phyloP scores from a whole-genome alignment of 2,113 vertebrate genomes.

The Gymnogyps californianus region DNA sequence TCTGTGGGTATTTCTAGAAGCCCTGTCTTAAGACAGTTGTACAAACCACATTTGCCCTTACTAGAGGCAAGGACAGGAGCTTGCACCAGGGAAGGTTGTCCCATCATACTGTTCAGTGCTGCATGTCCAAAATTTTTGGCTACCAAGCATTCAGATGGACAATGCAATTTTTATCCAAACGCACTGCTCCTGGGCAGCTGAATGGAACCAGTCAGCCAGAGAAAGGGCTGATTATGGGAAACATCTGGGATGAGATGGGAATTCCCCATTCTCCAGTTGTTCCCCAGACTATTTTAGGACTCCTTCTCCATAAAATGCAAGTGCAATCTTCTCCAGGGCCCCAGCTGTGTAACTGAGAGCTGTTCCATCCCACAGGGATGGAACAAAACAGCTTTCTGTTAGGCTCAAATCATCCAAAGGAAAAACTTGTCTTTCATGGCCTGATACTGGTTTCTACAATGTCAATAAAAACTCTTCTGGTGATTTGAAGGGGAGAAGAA shows the following conservation, averaged over 20 bases:
- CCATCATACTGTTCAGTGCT: neutral
- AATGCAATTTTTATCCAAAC: neutral
- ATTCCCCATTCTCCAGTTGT: neutral
- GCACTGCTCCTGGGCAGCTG: neutral
- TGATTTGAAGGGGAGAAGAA: neutral
- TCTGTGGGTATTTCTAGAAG: neutral
- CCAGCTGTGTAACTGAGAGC: neutral
- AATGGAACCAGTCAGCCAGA: neutral
- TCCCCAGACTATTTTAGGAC: neutral
- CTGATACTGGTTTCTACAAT: neutral
- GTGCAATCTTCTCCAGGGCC: neutral
- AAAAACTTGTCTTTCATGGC: neutral
- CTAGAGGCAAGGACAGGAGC: neutral
- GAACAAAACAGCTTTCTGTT: neutral
- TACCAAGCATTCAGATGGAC: neutral
- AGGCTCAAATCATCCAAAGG: neutral
- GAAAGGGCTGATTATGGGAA: neutral
- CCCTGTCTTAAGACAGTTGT: neutral
- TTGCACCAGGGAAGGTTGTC: neutral
- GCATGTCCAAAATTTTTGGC: fast-evolving
- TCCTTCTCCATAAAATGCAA: neutral
- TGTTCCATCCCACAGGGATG: neutral
- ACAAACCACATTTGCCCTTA: neutral
- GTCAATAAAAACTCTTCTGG: neutral
- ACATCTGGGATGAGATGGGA: neutral